A percentile compares a stretch with the other conserved stretches of the same genome.
These are phyloP conservation scores for Sycophila sp. DNA, from an alignment of 1,140 invertebrate genomes.

Conservation along the genomic window DNA sequence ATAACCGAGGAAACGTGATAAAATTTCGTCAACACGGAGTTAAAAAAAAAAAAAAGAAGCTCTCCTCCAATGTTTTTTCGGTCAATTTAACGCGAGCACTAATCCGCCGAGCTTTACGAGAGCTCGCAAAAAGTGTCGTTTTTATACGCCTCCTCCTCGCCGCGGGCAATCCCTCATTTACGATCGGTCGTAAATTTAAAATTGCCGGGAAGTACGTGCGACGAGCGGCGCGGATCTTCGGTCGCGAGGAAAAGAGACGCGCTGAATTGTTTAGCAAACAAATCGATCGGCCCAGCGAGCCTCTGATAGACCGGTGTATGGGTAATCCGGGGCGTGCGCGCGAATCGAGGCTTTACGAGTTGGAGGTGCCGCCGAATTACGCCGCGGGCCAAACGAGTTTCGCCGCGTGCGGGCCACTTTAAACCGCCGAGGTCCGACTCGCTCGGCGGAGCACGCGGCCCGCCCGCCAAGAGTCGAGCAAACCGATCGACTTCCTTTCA, in stretches of 20 bases:
- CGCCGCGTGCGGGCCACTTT: no score
- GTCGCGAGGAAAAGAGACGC: neutral
- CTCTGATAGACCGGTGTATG: neutral
- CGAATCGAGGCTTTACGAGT: neutral
- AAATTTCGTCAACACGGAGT: no score
- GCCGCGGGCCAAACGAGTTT: neutral
- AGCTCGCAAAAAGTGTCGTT: neutral
- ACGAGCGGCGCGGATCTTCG: neutral
- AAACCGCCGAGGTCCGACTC: no score
- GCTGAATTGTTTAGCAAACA: constrained; percentile 11
- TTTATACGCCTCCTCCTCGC: neutral
- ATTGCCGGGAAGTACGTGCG: neutral
- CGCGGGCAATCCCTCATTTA: constrained; percentile 5
- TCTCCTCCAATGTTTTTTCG: no score
- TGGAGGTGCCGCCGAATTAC: constrained; percentile 1
- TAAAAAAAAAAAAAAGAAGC: no score
- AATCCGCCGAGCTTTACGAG: neutral
- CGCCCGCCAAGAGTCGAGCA: no score
- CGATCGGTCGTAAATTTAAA: constrained; percentile 24
- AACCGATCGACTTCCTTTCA: no score
- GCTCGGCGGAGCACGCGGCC: no score
- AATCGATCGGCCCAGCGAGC: neutral
- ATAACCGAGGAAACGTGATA: no score
- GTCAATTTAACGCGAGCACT: neutral
- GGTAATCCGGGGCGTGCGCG: neutral